Conservation (phyloP, 2,888 invertebrate species). For the Yponomeuta plumbellus region DNA sequence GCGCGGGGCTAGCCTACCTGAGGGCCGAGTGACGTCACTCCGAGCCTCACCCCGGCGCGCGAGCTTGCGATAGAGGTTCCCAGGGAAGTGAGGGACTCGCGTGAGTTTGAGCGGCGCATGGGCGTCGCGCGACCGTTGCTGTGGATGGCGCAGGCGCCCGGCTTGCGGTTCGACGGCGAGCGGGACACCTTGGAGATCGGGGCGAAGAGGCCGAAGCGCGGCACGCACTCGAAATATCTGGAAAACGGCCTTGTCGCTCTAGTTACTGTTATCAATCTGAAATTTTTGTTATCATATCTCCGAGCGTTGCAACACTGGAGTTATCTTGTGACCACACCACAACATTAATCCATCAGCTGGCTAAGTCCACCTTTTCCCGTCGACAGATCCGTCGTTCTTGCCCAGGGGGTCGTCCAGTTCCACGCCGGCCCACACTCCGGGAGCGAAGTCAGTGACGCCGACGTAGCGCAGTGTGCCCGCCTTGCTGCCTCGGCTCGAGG, state of each 20-base stretch:
- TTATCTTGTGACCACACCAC: not conserved
- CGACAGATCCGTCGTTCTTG: constrained; percentile 97
- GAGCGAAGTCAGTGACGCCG: constrained; percentile 92
- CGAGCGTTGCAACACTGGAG: too few species aligned
- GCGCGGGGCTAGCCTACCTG: constrained; percentile 80
- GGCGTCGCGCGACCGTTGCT: constrained; percentile 79
- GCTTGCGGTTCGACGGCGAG: constrained; percentile 85
- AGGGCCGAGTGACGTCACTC: constrained; percentile 81
- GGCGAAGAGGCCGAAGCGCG: constrained; percentile 94
- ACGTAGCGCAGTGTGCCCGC: constrained; percentile 90
- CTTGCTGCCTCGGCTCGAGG: constrained; percentile 90
- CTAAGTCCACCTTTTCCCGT: constrained; percentile 85
- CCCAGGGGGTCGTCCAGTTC: constrained; percentile 95
- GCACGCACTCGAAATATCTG: constrained; percentile 96
- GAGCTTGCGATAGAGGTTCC: constrained; percentile 79
- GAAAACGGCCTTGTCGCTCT: constrained; percentile 28
- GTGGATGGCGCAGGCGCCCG: constrained; percentile 79
- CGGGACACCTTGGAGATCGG: constrained; percentile 92
- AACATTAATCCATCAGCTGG: not conserved
- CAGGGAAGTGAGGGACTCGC: constrained; percentile 86
- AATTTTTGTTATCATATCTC: too few species aligned
- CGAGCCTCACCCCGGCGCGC: constrained; percentile 83
- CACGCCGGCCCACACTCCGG: constrained; percentile 96
- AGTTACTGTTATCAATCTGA: not conserved
- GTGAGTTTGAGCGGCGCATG: constrained; percentile 84